Evolutionary conservation across 2,888 invertebrate species (phyloP).

Genomic region (Dicyrtomina minuta): DNA sequence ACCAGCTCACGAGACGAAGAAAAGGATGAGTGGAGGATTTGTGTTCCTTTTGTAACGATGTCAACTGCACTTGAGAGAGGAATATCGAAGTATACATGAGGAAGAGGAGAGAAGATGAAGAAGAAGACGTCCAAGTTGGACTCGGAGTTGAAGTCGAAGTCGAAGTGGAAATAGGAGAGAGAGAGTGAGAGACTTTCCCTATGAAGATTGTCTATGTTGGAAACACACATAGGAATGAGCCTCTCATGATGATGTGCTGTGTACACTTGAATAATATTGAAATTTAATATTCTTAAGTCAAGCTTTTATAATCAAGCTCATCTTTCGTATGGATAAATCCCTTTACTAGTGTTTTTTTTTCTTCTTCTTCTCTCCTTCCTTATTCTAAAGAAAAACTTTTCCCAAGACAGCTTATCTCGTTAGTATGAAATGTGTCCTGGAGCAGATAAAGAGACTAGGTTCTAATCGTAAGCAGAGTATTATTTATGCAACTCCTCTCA

Average conservation of each 20-base stretch:
- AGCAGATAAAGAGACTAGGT: constrained; percentile 21
- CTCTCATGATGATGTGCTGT: too few species aligned
- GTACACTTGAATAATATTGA: constrained; percentile 8
- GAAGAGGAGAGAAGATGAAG: not conserved
- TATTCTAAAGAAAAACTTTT: constrained; percentile 2
- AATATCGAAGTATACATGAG: not conserved
- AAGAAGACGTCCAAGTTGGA: too few species aligned
- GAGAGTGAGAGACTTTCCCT: not conserved
- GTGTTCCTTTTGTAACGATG: too few species aligned
- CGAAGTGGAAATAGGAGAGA: constrained; percentile 3
- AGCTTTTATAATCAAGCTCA: constrained; percentile 26
- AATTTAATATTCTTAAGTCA: constrained; percentile 26
- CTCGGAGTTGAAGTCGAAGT: too few species aligned
- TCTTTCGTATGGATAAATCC: constrained; percentile 23
- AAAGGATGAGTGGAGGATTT: not conserved
- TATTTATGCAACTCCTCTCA: constrained; percentile 27
- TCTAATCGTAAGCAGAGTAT: constrained; percentile 24
- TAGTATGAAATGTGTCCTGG: constrained; percentile 26
- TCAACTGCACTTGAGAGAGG: not conserved
- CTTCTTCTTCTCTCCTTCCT: not conserved
- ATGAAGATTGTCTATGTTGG: not conserved
- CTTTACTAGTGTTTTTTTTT: not conserved
- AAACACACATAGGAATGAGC: not conserved
- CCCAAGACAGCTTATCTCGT: constrained; percentile 27
- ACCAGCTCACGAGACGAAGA: not conserved